Evolutionary conservation across 1,140 invertebrate species (phyloP).

Genomic region (Dufourea novaeangliae): DNA sequence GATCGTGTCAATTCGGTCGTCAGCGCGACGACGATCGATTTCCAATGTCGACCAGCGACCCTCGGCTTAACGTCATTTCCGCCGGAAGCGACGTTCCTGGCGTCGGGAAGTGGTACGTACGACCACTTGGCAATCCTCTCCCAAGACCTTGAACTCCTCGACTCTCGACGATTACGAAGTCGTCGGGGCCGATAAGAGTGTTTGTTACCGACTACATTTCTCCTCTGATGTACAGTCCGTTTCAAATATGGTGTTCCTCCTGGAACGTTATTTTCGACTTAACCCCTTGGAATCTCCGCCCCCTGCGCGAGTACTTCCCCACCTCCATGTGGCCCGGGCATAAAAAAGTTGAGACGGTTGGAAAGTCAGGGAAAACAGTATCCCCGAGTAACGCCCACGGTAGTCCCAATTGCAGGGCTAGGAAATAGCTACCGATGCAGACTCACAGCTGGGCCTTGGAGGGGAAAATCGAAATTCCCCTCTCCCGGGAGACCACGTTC

Average conservation of each 20-base stretch:
- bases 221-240: conserved; percentile 18
- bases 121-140: conserved; percentile 48
- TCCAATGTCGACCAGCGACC: conserved; percentile 46
- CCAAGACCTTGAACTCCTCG: conserved; percentile 47
- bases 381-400: too few relatives aligned
- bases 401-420: too few relatives aligned
- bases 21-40: conserved; percentile 38
- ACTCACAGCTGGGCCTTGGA: too few relatives aligned
- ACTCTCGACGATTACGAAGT: conserved; percentile 35
- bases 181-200: conserved; percentile 36
- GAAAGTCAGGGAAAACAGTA: too few relatives aligned
- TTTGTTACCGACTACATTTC: conserved; percentile 40
- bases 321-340: too few relatives aligned
- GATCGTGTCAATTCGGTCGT: conserved; percentile 11
- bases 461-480: too few relatives aligned
- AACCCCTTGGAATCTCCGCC: not conserved
- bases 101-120: conserved; percentile 41
- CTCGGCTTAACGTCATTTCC: conserved; percentile 48
- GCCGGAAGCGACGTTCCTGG: conserved; percentile 45
- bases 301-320: too few relatives aligned
- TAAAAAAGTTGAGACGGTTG: too few relatives aligned
- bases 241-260: not conserved
- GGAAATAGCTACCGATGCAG: too few relatives aligned
- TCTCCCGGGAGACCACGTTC: too few relatives aligned
- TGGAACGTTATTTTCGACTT: not conserved